These are phyloP conservation scores for Lates japonicus DNA, from an alignment of 2,797 vertebrate genomes.

Conservation along the genomic window DNA sequence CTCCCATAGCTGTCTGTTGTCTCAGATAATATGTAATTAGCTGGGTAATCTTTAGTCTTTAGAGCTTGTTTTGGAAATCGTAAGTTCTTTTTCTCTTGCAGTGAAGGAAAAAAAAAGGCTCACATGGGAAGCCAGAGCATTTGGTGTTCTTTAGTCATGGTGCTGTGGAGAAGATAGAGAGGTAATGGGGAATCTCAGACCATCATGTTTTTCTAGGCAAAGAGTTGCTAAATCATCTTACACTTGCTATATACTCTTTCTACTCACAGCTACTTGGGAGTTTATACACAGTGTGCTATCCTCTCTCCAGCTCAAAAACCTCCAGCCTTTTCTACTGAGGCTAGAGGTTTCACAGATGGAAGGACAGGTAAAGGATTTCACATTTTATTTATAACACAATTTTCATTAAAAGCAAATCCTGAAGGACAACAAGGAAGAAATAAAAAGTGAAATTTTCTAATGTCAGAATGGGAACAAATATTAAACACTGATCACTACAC, in stretches of 20 bases:
- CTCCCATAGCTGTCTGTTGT: constrained; percentile 63
- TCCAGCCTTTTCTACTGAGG: too few species aligned
- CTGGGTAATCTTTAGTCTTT: constrained; percentile 71
- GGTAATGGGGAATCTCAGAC: constrained; percentile 20
- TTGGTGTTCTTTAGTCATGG: constrained; percentile 15
- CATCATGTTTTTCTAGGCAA: neutral
- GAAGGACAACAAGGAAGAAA: constrained; percentile 39
- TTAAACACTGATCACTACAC: constrained; percentile 38
- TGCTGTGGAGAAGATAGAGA: constrained; percentile 1
- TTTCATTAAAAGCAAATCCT: constrained; percentile 48
- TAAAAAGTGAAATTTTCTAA: constrained; percentile 34
- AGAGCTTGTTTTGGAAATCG: constrained; percentile 60
- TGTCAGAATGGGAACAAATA: constrained; percentile 34
- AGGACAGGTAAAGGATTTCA: constrained; percentile 29
- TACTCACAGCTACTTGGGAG: neutral
- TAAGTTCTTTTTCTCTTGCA: constrained; percentile 15
- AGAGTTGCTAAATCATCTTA: constrained; percentile 15
- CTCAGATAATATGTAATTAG: constrained; percentile 78
- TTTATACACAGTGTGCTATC: constrained; percentile 20
- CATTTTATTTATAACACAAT: constrained; percentile 25
- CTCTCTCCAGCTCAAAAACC: constrained; percentile 24
- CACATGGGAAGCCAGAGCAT: neutral
- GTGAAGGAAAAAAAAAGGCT: neutral
- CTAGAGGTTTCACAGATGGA: too few species aligned
- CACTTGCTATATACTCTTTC: neutral